These are phyloP conservation scores for Platysteira castanea DNA, from an alignment of 2,113 vertebrate genomes.

Conservation along the genomic window DNA sequence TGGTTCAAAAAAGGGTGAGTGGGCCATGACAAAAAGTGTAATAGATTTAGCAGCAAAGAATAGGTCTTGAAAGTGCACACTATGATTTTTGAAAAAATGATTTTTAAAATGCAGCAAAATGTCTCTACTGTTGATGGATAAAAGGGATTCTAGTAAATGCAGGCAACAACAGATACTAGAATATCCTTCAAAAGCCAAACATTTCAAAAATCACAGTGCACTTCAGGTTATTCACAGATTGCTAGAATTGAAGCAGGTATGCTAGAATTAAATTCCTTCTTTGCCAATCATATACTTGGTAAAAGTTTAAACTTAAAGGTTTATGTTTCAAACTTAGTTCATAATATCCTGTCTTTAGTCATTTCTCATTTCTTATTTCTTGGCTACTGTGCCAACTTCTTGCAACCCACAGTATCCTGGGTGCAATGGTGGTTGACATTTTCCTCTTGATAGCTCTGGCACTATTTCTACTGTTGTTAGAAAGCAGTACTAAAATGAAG, in stretches of 20 bases:
- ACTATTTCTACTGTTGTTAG: background rate
- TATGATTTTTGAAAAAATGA: background rate
- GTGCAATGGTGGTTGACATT: background rate
- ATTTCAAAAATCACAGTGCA: background rate
- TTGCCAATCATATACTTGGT: background rate
- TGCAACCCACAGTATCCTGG: accelerated
- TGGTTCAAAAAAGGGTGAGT: background rate
- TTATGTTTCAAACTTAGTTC: background rate
- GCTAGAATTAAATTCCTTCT: background rate
- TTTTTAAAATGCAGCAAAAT: background rate
- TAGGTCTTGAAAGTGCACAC: background rate
- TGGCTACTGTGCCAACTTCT: background rate
- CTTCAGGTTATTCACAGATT: background rate
- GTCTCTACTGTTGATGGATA: background rate
- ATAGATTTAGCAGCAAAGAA: background rate
- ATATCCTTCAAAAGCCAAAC: background rate
- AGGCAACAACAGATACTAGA: background rate
- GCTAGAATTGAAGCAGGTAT: background rate
- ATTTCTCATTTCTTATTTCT: background rate
- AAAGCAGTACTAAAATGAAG: background rate
- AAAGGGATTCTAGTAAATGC: background rate
- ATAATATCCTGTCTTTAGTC: background rate
- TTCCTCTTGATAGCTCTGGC: background rate
- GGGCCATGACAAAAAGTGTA: background rate
- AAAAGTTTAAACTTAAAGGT: background rate